Evolutionary conservation across 1,140 invertebrate species (phyloP).

Genomic region (Phymastichus coffea): DNA sequence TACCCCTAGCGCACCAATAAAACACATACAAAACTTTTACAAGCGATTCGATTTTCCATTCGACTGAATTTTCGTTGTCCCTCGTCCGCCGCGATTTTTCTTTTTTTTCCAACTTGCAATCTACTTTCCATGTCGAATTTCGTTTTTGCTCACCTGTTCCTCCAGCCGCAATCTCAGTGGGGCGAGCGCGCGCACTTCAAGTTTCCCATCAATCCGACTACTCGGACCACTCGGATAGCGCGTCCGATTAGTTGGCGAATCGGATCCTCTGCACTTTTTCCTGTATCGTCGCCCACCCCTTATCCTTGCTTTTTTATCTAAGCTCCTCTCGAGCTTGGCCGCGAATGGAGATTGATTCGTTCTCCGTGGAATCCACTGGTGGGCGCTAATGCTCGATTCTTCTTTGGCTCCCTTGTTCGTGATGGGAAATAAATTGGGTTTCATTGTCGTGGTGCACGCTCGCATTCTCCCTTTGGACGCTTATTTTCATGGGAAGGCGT

Average conservation of each 20-base stretch:
- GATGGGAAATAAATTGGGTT: conserved; percentile 22
- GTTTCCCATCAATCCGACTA: conserved; percentile 23
- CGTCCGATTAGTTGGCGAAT: conserved; percentile 10
- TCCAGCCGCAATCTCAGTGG: conserved; percentile 4
- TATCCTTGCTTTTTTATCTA: too few species aligned
- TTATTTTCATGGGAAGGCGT: too few species aligned
- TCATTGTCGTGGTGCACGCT: not conserved
- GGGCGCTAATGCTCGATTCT: not conserved
- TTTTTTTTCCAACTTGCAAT: not conserved
- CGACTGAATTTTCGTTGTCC: conserved; percentile 12
- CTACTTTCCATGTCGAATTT: conserved; percentile 4
- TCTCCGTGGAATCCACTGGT: not conserved
- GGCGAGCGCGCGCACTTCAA: conserved; percentile 9
- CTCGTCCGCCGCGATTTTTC: not conserved
- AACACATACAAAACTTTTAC: too few species aligned
- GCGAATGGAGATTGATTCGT: conserved; percentile 21
- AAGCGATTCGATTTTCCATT: conserved; percentile 31
- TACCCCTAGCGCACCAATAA: too few species aligned
- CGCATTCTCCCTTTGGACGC: not conserved
- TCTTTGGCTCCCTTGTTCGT: not conserved
- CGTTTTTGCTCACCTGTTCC: not conserved
- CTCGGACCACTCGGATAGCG: not conserved
- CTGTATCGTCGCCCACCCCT: not conserved
- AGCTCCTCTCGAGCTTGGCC: not conserved
- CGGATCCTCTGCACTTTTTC: not conserved